These are phyloP conservation scores for Orchestia grillus DNA, from an alignment of 1,140 invertebrate genomes.

Conservation along the genomic window DNA sequence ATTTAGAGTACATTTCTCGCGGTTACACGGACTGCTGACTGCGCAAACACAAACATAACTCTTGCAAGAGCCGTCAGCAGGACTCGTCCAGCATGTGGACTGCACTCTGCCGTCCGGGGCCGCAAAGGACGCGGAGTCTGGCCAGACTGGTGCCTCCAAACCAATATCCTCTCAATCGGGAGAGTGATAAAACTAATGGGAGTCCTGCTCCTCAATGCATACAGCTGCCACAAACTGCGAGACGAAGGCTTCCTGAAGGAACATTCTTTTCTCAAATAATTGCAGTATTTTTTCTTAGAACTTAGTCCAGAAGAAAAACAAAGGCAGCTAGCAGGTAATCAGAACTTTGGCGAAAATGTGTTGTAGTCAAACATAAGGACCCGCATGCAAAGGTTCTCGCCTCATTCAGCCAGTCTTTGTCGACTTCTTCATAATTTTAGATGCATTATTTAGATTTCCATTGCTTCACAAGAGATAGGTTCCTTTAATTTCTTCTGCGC, in stretches of 20 bases:
- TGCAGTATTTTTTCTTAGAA: not conserved
- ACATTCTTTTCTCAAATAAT: not conserved
- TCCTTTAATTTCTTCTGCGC: too few species aligned
- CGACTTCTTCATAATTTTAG: too few species aligned
- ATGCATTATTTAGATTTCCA: too few species aligned
- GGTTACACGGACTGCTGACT: too few species aligned
- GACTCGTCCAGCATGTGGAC: too few species aligned
- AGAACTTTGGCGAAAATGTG: not conserved
- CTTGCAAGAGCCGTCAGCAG: too few species aligned
- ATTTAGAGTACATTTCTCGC: too few species aligned
- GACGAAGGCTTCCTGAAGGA: not conserved
- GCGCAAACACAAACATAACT: too few species aligned
- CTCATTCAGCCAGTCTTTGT: too few species aligned
- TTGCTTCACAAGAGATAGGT: too few species aligned
- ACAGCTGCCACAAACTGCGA: not conserved
- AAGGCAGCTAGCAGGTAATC: not conserved
- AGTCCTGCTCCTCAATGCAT: not conserved
- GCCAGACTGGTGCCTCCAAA: not conserved
- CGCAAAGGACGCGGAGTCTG: not conserved
- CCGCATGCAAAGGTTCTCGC: too few species aligned
- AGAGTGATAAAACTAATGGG: not conserved
- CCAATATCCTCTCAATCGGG: not conserved
- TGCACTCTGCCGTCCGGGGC: too few species aligned
- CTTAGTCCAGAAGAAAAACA: not conserved
- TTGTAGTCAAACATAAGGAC: not conserved